These are phyloP conservation scores for Peucedramus taeniatus DNA, from an alignment of 2,113 vertebrate species.

Conservation along the genomic window DNA sequence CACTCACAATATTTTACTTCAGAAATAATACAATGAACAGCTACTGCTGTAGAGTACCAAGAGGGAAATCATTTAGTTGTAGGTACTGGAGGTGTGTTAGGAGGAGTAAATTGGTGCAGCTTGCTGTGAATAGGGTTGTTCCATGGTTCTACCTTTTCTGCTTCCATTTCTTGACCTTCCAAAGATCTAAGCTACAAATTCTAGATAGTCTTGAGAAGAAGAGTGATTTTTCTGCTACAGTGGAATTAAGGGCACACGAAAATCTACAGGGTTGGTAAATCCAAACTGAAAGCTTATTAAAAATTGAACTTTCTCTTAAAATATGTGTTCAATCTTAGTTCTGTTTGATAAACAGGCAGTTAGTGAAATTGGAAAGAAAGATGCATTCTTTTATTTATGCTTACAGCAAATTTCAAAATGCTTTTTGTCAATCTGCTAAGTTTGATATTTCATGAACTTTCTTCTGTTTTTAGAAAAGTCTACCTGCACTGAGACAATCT, in stretches of 20 bases:
- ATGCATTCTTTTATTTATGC: not conserved
- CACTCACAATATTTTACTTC: not conserved
- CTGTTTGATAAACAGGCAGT: not conserved
- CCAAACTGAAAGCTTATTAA: not conserved
- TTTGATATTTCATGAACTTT: not conserved
- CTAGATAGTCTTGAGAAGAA: not conserved
- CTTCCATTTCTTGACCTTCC: not conserved
- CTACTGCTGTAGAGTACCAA: not conserved
- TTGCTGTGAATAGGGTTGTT: not conserved
- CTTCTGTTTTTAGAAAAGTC: slow-evolving; percentile 80
- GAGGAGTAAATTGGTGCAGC: not conserved
- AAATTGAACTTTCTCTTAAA: not conserved
- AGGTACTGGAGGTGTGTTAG: not conserved
- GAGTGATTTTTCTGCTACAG: not conserved
- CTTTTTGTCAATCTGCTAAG: not conserved
- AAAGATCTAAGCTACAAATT: not conserved
- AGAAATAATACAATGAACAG: not conserved
- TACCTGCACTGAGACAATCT: slow-evolving; percentile 85
- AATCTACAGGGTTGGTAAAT: not conserved
- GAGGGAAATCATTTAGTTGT: not conserved
- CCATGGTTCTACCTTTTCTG: not conserved
- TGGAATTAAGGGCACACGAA: not conserved
- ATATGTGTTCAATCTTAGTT: not conserved
- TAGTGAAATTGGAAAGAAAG: not conserved
- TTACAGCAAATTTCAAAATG: not conserved